phyloP scores from a whole-genome alignment of 2,888 invertebrate species.

The Dryobotodes eremita region DNA sequence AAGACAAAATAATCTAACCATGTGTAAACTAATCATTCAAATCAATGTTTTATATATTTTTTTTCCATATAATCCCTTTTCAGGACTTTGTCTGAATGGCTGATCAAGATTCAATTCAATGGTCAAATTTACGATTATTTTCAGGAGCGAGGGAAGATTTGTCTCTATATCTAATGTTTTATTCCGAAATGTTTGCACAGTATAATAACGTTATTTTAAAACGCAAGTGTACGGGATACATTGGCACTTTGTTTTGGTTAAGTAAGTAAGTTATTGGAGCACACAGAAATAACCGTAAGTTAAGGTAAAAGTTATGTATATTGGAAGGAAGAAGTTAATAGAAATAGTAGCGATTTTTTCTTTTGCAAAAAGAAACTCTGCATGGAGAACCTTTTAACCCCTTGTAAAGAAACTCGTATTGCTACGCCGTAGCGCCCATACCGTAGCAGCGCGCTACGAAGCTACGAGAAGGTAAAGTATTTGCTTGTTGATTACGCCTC shows the following conservation, averaged over 20 bases:
- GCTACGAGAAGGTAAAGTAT: slow-evolving; percentile 27
- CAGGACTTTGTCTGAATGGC: slow-evolving; percentile 19
- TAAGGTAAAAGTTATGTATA: too few relatives aligned
- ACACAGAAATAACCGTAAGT: too few relatives aligned
- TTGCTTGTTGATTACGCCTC: slow-evolving; percentile 36
- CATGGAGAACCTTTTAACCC: slow-evolving; percentile 7
- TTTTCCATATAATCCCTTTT: slow-evolving; percentile 35
- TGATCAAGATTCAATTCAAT: slow-evolving; percentile 40
- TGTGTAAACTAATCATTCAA: slow-evolving; percentile 49
- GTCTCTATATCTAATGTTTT: background rate
- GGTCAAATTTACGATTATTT: slow-evolving; percentile 10
- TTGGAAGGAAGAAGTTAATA: too few relatives aligned
- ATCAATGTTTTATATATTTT: slow-evolving; percentile 49
- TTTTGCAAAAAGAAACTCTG: background rate
- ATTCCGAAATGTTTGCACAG: too few relatives aligned
- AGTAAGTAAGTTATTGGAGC: too few relatives aligned
- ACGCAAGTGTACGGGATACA: too few relatives aligned
- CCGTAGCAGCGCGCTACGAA: slow-evolving; percentile 30
- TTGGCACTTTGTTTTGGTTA: too few relatives aligned
- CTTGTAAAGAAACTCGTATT: slow-evolving; percentile 7
- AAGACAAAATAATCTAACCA: slow-evolving; percentile 39
- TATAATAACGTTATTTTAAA: too few relatives aligned
- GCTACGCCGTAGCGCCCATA: slow-evolving; percentile 43
- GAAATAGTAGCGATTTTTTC: too few relatives aligned
- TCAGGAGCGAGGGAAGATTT: background rate